Evolutionary conservation across 2,888 invertebrate species (phyloP).

Genomic region (Catocala nupta): DNA sequence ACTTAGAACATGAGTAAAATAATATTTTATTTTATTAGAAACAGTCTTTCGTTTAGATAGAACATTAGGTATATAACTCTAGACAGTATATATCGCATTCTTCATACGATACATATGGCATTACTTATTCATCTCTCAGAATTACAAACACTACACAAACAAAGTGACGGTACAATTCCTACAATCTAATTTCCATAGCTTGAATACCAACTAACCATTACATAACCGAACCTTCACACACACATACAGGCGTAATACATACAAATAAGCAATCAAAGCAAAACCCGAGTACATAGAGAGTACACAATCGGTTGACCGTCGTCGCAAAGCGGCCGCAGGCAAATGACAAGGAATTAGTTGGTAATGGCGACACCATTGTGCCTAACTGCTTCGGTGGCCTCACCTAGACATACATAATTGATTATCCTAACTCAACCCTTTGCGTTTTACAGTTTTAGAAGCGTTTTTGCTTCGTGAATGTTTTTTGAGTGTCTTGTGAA

Average conservation of each 20-base stretch:
- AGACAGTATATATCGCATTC: no score
- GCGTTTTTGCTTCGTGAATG: conserved; percentile 19
- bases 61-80: no score
- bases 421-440: conserved; percentile 74
- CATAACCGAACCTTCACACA: conserved; percentile 14
- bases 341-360: conserved; percentile 86
- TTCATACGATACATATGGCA: no score
- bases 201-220: not conserved
- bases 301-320: conserved; percentile 73
- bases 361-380: conserved; percentile 86
- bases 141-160: no score
- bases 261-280: conserved; percentile 39
- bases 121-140: no score
- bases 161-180: not conserved
- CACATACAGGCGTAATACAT: not conserved
- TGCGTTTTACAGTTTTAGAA: conserved; percentile 43
- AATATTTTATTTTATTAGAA: no score
- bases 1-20: no score
- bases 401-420: conserved; percentile 81
- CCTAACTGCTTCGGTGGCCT: conserved; percentile 80
- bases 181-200: conserved; percentile 1
- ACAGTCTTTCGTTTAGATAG: no score
- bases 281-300: conserved; percentile 38
- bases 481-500: not conserved
- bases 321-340: conserved; percentile 76